phyloP scores from a whole-genome alignment of 92 coral and sea anemone species.

The Umimayanthus chanpuru region DNA sequence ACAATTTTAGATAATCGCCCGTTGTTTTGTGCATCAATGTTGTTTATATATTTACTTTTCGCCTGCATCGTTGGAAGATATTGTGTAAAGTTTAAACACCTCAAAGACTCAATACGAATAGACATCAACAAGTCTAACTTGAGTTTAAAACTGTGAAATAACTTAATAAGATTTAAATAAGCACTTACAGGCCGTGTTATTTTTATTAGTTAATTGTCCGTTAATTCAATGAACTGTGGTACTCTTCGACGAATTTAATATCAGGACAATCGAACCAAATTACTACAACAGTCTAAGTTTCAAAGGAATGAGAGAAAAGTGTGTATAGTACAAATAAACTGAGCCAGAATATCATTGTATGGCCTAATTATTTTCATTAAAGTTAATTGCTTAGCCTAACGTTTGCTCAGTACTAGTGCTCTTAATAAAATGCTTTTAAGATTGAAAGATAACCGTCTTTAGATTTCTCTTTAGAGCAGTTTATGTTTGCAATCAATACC shows the following conservation, averaged over 20 bases:
- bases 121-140: neutral
- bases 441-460: neutral
- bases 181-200: neutral
- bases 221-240: neutral
- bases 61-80: neutral
- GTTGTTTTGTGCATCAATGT: neutral
- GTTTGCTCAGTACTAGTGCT: conserved; percentile 7
- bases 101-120: neutral
- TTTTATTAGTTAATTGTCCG: neutral
- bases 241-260: neutral
- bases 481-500: neutral
- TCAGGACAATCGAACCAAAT: neutral
- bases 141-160: too few species aligned
- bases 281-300: neutral
- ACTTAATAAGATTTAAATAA: neutral
- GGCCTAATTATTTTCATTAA: conserved; percentile 32
- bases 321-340: conserved; percentile 8
- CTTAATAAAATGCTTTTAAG: neutral
- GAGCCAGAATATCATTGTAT: conserved; percentile 8
- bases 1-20: neutral
- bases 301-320: neutral
- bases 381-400: conserved; percentile 8
- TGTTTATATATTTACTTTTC: conserved; percentile 11
- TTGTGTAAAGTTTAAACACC: neutral
- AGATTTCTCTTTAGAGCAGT: neutral